Base-by-base conservation (phyloP, 2,113 vertebrate genomes). In the Origma solitaria region DNA sequence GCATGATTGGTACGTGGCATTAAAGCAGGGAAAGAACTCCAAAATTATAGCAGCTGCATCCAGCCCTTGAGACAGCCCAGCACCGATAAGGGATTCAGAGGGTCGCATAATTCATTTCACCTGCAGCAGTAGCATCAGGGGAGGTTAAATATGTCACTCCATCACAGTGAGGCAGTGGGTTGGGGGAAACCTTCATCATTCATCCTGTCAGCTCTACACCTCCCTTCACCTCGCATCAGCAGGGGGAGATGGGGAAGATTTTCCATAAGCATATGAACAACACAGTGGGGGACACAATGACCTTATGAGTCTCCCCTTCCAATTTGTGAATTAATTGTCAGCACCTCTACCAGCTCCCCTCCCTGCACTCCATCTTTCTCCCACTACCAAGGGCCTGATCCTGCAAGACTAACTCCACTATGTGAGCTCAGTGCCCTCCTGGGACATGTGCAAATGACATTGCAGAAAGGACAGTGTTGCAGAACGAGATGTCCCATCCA, bases 71-170 rank as follows among this genome's bases (percentile, higher is more conserved):
- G 95, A 96, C 57, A 8, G 83, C 83, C 70, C 20, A 54, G 90
- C 71, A 50, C 86, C 13, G 54, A 90, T 82, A 93, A 95, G 95
- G 86, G 95, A 96, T 45, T 88, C 56, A 28, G 95, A 85, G 90
- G 92, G 94, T 82, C 76, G 37, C 96, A 95, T 97, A 94, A 97
- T 96, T 97, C 96, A 97, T 97, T 97, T 96, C 95, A 97, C 94
- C 96, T 97, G 94, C 94, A 92, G 96, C 96, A 97, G 84, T 22
- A 92, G 90, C 96, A 97, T 87, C 97, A 96, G 95, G 90, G 94
- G 90, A 97, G 92, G 96, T 96, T 97, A 97, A 97, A 96, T 83
- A 86, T 97, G 96, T 96, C 97, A 96, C 96, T 97, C 96, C 96
- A 96, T 96, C 97, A 97, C 82, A 49, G 65, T 4, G 37, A 94